Evolutionary conservation across 2,113 vertebrate genomes (phyloP).

Genomic region (Campylomormyrus numenius): DNA sequence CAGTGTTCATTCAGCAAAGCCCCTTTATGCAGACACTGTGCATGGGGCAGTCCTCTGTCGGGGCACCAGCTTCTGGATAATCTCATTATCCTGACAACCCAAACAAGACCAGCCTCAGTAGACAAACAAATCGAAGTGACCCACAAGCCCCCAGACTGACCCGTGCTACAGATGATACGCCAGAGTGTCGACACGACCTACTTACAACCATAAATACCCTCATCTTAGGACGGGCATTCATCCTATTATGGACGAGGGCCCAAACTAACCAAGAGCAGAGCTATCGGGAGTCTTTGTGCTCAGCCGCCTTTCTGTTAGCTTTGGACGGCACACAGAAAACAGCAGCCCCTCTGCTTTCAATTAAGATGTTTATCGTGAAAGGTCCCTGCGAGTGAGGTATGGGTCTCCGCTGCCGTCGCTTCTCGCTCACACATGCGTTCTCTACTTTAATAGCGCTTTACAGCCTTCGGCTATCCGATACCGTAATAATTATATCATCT

Average conservation of each 20-base stretch:
- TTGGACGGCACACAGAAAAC: constrained; percentile 12
- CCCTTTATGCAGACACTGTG: not conserved
- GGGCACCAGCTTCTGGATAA: not conserved
- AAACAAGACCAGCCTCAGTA: not conserved
- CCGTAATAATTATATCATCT: constrained; percentile 23
- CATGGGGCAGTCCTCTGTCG: not conserved
- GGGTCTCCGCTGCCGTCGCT: constrained; percentile 19
- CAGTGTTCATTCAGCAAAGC: not conserved
- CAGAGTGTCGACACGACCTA: not conserved
- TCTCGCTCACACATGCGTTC: not conserved
- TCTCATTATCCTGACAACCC: not conserved
- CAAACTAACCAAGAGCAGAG: constrained; percentile 18
- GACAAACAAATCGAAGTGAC: not conserved
- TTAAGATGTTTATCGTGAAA: constrained; percentile 38
- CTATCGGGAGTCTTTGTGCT: constrained; percentile 37
- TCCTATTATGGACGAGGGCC: not conserved
- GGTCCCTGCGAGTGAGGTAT: not conserved
- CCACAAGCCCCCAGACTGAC: not conserved
- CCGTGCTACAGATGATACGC: not conserved
- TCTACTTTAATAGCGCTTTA: not conserved
- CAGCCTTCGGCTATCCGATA: not conserved
- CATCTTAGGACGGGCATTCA: constrained; percentile 4
- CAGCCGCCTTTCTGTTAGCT: constrained; percentile 13
- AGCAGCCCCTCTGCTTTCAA: constrained; percentile 34
- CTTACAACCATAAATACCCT: not conserved